These are phyloP conservation scores for Epinotia nisella DNA, from an alignment of 2,888 invertebrate species.

Conservation along the genomic window DNA sequence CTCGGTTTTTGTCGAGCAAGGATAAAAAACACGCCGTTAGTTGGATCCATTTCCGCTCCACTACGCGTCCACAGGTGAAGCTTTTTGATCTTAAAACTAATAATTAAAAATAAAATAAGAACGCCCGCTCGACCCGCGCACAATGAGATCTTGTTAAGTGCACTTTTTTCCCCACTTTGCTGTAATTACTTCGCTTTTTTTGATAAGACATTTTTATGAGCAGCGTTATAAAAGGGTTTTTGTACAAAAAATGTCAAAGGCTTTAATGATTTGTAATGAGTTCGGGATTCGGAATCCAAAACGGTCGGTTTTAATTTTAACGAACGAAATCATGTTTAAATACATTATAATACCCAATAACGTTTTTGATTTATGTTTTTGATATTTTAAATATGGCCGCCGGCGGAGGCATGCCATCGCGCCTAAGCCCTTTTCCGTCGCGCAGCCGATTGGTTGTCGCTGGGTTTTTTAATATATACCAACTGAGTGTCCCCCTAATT, in stretches of 20 bases:
- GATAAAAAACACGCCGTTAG: constrained; percentile 77
- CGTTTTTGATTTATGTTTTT: constrained; percentile 78
- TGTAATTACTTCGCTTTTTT: constrained; percentile 63
- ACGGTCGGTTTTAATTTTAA: constrained; percentile 50
- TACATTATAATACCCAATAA: constrained; percentile 78
- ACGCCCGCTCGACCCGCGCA: constrained; percentile 58
- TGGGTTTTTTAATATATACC: constrained; percentile 62
- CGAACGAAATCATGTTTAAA: constrained; percentile 68
- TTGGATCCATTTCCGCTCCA: constrained; percentile 80
- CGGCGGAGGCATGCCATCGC: constrained; percentile 64
- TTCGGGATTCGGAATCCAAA: constrained; percentile 47
- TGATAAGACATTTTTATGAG: constrained; percentile 49
- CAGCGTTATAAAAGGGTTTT: constrained; percentile 49
- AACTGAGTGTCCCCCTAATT: constrained; percentile 74
- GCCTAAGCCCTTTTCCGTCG: constrained; percentile 62
- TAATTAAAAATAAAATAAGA: constrained; percentile 75
- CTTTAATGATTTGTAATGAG: constrained; percentile 56
- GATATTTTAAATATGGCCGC: constrained; percentile 80
- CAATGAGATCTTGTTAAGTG: constrained; percentile 76
- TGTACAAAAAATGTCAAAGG: constrained; percentile 49
- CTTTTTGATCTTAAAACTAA: constrained; percentile 70
- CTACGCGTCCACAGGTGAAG: constrained; percentile 80
- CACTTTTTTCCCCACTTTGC: constrained; percentile 62
- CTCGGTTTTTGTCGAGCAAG: constrained; percentile 73
- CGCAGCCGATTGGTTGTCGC: constrained; percentile 71